Evolutionary conservation across 2,113 vertebrate genomes (phyloP).

Genomic region (Orycteropus afer): DNA sequence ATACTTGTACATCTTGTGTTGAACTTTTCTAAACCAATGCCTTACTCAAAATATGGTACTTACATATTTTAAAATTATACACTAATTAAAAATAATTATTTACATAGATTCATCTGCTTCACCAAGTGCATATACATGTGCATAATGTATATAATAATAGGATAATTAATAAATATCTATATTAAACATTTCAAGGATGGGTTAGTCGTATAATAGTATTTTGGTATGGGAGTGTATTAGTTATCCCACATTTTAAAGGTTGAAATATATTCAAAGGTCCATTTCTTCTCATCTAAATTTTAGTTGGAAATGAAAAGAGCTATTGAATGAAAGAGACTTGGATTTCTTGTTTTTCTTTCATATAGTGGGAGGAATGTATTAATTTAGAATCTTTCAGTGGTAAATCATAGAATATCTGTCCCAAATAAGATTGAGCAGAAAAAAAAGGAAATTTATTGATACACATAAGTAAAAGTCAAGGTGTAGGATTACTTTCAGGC

Average conservation of each 20-base stretch:
- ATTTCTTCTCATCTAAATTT: neutral
- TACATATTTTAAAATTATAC: neutral
- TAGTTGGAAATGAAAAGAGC: neutral
- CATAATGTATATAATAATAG: neutral
- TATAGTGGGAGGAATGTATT: neutral
- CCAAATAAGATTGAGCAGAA: neutral
- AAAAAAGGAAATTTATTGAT: neutral
- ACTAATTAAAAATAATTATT: neutral
- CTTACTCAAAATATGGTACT: neutral
- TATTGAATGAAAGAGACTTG: neutral
- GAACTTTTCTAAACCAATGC: neutral
- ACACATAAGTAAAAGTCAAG: neutral
- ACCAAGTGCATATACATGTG: neutral
- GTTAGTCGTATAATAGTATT: neutral
- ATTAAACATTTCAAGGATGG: neutral
- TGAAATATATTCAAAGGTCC: neutral
- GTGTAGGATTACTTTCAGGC: neutral
- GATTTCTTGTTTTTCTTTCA: neutral
- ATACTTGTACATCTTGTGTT: neutral
- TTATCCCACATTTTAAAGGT: neutral
- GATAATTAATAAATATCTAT: neutral
- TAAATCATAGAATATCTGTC: neutral
- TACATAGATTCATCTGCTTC: neutral
- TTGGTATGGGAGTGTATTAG: neutral
- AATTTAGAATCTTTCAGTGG: neutral